A percentile compares a stretch with the other conserved stretches of the same genome.
Evolutionary conservation across 2,113 vertebrate species (phyloP).

Genomic region (Tyrannus savana): DNA sequence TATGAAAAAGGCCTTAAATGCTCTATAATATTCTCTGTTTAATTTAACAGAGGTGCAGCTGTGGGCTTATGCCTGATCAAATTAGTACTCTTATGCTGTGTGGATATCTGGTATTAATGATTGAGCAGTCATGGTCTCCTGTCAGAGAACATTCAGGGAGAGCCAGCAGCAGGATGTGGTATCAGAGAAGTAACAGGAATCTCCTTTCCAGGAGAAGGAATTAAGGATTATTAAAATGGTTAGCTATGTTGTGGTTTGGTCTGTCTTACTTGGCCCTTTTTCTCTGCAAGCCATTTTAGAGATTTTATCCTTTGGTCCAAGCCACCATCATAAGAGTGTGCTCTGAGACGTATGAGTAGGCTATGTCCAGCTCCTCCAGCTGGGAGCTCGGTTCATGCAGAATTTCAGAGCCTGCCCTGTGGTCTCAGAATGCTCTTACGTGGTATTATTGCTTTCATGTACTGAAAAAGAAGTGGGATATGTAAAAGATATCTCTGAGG

Average conservation of each 20-base stretch:
- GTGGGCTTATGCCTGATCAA: not conserved
- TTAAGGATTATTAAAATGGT: not conserved
- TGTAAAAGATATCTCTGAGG: not conserved
- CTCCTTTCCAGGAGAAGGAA: not conserved
- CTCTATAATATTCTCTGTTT: not conserved
- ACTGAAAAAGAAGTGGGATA: not conserved
- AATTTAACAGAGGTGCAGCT: not conserved
- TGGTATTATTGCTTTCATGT: not conserved
- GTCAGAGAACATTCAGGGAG: not conserved
- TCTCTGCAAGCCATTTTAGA: not conserved
- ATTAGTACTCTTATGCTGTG: not conserved
- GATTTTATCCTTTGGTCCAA: not conserved
- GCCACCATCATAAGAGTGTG: not conserved
- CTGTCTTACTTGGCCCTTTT: not conserved
- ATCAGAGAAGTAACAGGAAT: not conserved
- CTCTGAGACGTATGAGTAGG: not conserved
- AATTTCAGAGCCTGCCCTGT: not conserved
- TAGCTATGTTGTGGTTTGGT: not conserved
- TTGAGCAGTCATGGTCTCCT: rapidly evolving
- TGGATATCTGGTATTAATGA: not conserved
- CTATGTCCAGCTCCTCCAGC: not conserved
- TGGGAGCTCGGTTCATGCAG: not conserved
- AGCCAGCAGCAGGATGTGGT: not conserved
- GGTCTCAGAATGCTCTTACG: not conserved
- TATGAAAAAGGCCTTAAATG: not conserved